Evolutionary conservation across 92 coral and sea anemone species (phyloP).

Genomic region (Heliopora coerulea): DNA sequence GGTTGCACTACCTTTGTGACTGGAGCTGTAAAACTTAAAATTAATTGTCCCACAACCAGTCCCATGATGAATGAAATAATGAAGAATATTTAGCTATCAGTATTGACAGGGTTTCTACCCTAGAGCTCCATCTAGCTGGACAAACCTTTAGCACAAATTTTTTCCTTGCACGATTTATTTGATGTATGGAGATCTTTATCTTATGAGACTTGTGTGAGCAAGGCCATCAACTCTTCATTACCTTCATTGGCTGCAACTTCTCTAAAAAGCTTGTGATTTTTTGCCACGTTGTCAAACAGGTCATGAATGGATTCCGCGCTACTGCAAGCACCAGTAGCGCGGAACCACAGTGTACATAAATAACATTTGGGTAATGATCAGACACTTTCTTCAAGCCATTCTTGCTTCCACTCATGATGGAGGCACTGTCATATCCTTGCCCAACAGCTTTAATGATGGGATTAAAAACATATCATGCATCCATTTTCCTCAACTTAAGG

Average conservation of each 20-base stretch:
- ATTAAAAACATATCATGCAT: slow-evolving; percentile 37
- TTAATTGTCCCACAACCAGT: background rate
- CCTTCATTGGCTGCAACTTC: slow-evolving; percentile 15
- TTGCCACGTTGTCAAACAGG: slow-evolving; percentile 50
- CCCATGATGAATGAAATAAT: slow-evolving; percentile 16
- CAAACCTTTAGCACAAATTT: slow-evolving; percentile 51
- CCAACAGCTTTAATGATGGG: slow-evolving; percentile 38
- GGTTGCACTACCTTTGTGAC: slow-evolving; percentile 51
- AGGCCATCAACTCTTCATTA: background rate
- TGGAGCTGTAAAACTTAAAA: slow-evolving; percentile 34
- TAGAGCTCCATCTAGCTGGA: slow-evolving; percentile 53
- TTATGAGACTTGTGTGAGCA: background rate
- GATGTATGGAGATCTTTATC: slow-evolving; percentile 22
- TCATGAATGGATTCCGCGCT: slow-evolving; percentile 43
- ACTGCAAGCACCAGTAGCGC: slow-evolving; percentile 51
- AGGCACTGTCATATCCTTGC: slow-evolving; percentile 53
- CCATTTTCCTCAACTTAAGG: slow-evolving; percentile 40
- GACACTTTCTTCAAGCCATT: slow-evolving; percentile 54
- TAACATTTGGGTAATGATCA: slow-evolving; percentile 49
- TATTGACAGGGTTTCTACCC: slow-evolving; percentile 52
- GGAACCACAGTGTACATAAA: slow-evolving; percentile 44
- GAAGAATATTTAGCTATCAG: slow-evolving; percentile 49
- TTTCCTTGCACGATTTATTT: too few species aligned
- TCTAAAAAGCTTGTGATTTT: slow-evolving; percentile 29
- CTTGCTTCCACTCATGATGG: slow-evolving; percentile 50